Percentiles rank a stretch among this genome's conserved stretches.
Evolutionary conservation across 2,797 vertebrate genomes (phyloP).

Genomic region (Kryptopterus vitreolus): DNA sequence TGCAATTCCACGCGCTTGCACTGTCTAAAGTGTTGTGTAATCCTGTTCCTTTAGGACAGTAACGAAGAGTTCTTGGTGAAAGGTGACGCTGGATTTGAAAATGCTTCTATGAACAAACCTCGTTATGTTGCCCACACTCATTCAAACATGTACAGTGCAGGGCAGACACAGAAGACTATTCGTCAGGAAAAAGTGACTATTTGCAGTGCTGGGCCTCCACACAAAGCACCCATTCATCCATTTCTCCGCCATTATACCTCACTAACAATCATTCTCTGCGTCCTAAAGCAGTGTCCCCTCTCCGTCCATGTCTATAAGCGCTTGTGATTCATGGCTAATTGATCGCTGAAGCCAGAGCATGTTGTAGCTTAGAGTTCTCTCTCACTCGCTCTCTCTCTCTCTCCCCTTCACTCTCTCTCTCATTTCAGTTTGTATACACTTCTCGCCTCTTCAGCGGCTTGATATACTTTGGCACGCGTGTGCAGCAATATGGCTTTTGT

Average conservation of each 20-base stretch:
- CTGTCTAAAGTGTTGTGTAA: background rate
- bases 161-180: constrained; percentile 31
- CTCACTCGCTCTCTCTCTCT: background rate
- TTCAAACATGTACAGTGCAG: constrained; percentile 5
- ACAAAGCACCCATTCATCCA: constrained; percentile 55
- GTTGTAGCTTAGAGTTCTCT: background rate
- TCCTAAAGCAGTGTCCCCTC: constrained; percentile 31
- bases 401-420: background rate
- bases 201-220: constrained; percentile 35
- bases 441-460: constrained; percentile 20
- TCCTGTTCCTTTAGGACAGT: background rate
- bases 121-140: background rate
- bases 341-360: constrained; percentile 39
- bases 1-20: background rate
- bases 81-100: background rate
- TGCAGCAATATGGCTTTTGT: constrained; percentile 51
- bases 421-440: background rate
- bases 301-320: constrained; percentile 39
- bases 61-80: background rate
- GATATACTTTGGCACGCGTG: constrained; percentile 43
- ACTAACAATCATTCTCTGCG: constrained; percentile 49
- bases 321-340: constrained; percentile 57
- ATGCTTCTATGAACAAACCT: background rate
- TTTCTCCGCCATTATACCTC: constrained; percentile 45
- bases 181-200: constrained; percentile 42